These are phyloP conservation scores for Cygnus buccinator DNA, from an alignment of 2,113 vertebrate genomes.

Conservation along the genomic window DNA sequence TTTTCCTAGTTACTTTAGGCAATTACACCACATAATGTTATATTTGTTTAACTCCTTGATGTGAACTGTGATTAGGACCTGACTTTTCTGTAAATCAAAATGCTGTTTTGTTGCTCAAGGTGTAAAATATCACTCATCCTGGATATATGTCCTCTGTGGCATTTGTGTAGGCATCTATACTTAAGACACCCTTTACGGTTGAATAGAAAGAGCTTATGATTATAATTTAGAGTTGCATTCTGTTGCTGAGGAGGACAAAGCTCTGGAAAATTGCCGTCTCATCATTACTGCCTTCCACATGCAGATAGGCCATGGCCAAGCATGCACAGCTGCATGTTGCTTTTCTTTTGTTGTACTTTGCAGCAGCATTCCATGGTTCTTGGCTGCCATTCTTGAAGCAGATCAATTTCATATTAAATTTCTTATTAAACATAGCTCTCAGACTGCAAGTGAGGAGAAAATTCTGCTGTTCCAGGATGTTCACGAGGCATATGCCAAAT, in stretches of 20 bases:
- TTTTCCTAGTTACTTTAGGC: too few species aligned
- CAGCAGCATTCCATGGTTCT: background rate
- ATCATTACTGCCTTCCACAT: background rate
- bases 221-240: background rate
- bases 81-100: background rate
- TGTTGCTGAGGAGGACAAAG: background rate
- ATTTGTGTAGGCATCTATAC: background rate
- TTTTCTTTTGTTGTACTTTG: background rate
- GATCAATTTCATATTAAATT: background rate
- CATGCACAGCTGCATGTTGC: background rate
- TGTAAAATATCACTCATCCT: background rate
- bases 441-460: background rate
- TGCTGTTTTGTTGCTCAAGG: background rate
- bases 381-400: background rate
- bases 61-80: background rate
- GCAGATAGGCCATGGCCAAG: background rate
- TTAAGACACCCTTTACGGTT: background rate
- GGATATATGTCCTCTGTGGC: background rate
- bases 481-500: background rate
- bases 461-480: background rate
- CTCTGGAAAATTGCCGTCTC: background rate
- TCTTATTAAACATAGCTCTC: background rate
- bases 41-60: background rate
- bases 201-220: background rate
- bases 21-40: background rate